A percentile compares a stretch with the other conserved stretches of the same genome.
Evolutionary conservation across 2,797 vertebrate genomes (phyloP).

Genomic region (Notolabrus celidotus): DNA sequence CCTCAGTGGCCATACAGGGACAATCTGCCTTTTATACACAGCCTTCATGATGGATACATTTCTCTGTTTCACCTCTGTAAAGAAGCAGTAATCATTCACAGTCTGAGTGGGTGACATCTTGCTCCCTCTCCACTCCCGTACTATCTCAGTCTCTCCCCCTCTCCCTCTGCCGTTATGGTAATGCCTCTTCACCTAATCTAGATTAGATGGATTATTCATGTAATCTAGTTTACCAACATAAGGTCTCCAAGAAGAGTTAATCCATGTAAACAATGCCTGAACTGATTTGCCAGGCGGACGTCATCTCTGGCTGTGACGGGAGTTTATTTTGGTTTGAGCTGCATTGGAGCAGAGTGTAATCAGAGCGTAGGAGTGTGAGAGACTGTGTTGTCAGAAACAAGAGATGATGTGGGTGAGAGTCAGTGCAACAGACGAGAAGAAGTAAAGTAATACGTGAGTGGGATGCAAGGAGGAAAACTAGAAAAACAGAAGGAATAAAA

Average conservation of each 20-base stretch:
- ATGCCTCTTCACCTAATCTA: constrained; percentile 70
- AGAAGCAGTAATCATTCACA: constrained; percentile 56
- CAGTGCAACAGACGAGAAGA: constrained; percentile 13
- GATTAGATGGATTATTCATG: constrained; percentile 72
- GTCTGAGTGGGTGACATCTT: constrained; percentile 63
- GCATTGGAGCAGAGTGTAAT: constrained; percentile 50
- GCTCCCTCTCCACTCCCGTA: constrained; percentile 8
- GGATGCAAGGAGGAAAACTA: constrained; percentile 12
- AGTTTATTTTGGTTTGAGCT: constrained; percentile 55
- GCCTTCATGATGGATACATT: constrained; percentile 42
- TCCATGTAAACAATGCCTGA: constrained; percentile 55
- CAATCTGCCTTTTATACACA: constrained; percentile 71
- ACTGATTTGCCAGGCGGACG: constrained; percentile 40
- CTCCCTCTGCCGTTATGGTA: constrained; percentile 50
- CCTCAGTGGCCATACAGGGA: constrained; percentile 41
- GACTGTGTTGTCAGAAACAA: constrained; percentile 31
- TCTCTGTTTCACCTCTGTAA: constrained; percentile 62
- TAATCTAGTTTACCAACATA: constrained; percentile 76
- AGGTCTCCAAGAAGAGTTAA: constrained; percentile 60
- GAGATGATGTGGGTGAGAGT: constrained; percentile 29
- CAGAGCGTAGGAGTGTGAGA: constrained; percentile 42
- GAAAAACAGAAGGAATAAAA: constrained; percentile 39
- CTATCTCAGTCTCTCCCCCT: not conserved
- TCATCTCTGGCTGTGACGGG: constrained; percentile 6
- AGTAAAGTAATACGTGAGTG: constrained; percentile 23